Conservation (phyloP, 30 jellyfish, hydroid and myxozoan genomes). For the Aurelia sp. region DNA sequence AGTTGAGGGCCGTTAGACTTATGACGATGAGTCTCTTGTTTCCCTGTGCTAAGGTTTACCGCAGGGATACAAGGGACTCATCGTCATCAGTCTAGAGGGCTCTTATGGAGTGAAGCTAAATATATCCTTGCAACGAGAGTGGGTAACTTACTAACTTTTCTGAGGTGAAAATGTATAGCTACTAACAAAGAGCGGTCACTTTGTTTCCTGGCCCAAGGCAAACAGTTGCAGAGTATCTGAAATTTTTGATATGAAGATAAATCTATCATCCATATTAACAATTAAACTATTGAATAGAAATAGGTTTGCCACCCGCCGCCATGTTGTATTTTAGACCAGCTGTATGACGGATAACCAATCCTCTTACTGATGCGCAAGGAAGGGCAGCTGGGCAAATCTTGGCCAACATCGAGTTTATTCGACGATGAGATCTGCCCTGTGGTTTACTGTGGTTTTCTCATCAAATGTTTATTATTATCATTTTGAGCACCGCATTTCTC, state of each 20-base stretch:
- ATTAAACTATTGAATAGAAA: neutral
- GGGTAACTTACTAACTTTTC: no score
- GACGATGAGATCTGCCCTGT: conserved; percentile 2
- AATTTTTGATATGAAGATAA: neutral
- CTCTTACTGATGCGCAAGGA: neutral
- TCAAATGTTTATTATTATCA: neutral
- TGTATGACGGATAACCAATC: conserved; percentile 19
- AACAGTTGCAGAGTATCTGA: neutral
- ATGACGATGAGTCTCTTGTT: no score
- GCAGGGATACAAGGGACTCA: no score
- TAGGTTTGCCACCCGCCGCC: conserved; percentile 7
- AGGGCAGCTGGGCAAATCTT: conserved; percentile 50
- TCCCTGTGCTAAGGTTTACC: no score
- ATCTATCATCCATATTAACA: neutral
- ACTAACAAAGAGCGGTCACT: no score
- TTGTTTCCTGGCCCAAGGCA: no score
- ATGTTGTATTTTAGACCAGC: conserved; percentile 25
- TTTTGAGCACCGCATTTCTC: neutral
- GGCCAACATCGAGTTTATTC: conserved; percentile 7
- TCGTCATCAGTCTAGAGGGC: no score
- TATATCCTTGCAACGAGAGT: no score
- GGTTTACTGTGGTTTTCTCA: conserved; percentile 2
- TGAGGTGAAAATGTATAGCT: no score
- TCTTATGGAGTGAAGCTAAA: no score
- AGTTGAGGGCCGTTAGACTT: no score